Percentiles rank a stretch among this genome's conserved stretches.
Conservation (phyloP, 1,140 invertebrate genomes). For the Drosophila tani region DNA sequence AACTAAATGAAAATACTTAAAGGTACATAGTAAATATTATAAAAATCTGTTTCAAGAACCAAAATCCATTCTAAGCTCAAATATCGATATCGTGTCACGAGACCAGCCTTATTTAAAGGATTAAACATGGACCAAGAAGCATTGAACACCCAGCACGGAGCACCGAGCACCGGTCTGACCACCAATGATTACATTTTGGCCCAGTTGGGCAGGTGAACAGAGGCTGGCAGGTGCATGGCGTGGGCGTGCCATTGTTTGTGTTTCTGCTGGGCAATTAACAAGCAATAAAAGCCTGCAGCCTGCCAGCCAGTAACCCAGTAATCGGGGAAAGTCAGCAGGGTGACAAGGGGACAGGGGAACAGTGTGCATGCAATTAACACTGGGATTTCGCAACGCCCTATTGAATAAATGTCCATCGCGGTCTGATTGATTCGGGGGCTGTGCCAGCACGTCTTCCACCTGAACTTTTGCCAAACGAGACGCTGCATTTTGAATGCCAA, state of each 20-base stretch:
- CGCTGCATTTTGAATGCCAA: slow-evolving; percentile 70
- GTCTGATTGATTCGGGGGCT: slow-evolving; percentile 48
- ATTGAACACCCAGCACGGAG: slow-evolving; percentile 1
- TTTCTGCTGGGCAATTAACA: slow-evolving; percentile 78
- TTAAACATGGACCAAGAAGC: slow-evolving; percentile 9
- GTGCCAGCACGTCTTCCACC: slow-evolving; percentile 54
- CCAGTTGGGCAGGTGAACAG: slow-evolving; percentile 18
- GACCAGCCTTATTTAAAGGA: slow-evolving; percentile 14
- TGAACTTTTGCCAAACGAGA: slow-evolving; percentile 75
- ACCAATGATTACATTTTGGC: slow-evolving; percentile 69
- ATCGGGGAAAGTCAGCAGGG: slow-evolving; percentile 3
- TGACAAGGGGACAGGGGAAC: background rate
- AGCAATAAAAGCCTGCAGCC: slow-evolving; percentile 71
- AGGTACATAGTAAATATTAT: background rate
- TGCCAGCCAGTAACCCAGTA: slow-evolving; percentile 17
- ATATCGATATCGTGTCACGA: slow-evolving; percentile 36
- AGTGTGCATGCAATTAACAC: slow-evolving; percentile 70
- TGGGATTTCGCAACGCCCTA: slow-evolving; percentile 64
- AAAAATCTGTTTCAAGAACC: background rate
- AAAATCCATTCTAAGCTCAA: background rate
- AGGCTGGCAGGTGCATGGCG: slow-evolving; percentile 55
- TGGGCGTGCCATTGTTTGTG: slow-evolving; percentile 68
- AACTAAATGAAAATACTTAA: background rate
- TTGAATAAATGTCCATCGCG: slow-evolving; percentile 59
- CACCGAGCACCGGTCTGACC: slow-evolving; percentile 27